A percentile compares a stretch with the other conserved stretches of the same genome.
phyloP scores from a whole-genome alignment of 2,888 invertebrate species.

The Drosophila antonietae region DNA sequence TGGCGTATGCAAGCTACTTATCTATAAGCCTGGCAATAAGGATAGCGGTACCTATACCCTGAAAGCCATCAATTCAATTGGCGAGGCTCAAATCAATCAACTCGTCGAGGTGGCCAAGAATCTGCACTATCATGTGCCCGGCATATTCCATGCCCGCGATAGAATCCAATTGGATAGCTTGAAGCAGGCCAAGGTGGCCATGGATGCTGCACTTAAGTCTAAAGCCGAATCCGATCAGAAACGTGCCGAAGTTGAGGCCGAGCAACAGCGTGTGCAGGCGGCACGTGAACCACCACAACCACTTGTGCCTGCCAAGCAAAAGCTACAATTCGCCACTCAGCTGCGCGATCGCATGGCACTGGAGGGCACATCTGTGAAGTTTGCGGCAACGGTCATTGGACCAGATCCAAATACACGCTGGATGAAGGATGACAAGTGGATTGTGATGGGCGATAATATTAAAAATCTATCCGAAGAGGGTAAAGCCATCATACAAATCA shows the following conservation, averaged over 20 bases:
- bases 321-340: slow-evolving; percentile 88
- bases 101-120: slow-evolving; percentile 86
- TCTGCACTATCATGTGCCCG: slow-evolving; percentile 85
- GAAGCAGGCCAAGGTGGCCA: slow-evolving; percentile 79
- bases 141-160: slow-evolving; percentile 83
- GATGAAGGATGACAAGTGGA: slow-evolving; percentile 89
- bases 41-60: slow-evolving; percentile 90
- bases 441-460: slow-evolving; percentile 87
- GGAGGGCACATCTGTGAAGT: slow-evolving; percentile 90
- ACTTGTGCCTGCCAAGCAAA: slow-evolving; percentile 82
- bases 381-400: slow-evolving; percentile 91
- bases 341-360: slow-evolving; percentile 91
- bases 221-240: slow-evolving; percentile 83
- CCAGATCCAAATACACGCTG: slow-evolving; percentile 90
- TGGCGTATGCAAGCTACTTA: slow-evolving; percentile 86
- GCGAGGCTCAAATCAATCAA: slow-evolving; percentile 85
- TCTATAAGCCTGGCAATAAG: slow-evolving; percentile 86
- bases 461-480: slow-evolving; percentile 88
- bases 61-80: slow-evolving; percentile 89
- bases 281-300: slow-evolving; percentile 77
- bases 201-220: slow-evolving; percentile 83
- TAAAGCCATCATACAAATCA: slow-evolving; percentile 90
- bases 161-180: slow-evolving; percentile 81
- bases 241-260: slow-evolving; percentile 74
- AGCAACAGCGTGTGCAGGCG: slow-evolving; percentile 56